These are phyloP conservation scores for Trissolcus japonicus DNA, from an alignment of 2,888 invertebrate species.

Conservation along the genomic window DNA sequence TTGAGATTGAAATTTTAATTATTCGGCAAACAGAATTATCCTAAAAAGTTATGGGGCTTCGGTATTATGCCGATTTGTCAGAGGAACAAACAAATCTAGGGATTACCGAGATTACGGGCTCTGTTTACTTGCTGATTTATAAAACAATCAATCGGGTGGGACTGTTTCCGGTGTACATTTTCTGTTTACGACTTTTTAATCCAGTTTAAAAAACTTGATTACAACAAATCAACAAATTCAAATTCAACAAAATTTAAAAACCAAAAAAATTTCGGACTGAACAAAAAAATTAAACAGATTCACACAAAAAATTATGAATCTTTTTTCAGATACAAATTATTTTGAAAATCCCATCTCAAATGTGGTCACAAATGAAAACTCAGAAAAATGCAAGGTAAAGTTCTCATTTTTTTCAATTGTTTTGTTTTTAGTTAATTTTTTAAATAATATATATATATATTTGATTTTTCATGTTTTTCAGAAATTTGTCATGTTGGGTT, in stretches of 20 bases:
- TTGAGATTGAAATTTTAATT: too few relatives aligned
- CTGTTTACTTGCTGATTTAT: slow-evolving; percentile 49
- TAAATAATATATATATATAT: too few relatives aligned
- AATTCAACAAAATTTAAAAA: neutral
- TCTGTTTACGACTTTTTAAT: slow-evolving; percentile 10
- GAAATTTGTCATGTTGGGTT: slow-evolving; percentile 53
- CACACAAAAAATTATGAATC: too few relatives aligned
- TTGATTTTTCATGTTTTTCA: slow-evolving; percentile 19
- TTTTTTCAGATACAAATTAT: too few relatives aligned
- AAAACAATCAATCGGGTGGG: slow-evolving; percentile 52
- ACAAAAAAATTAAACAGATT: too few relatives aligned
- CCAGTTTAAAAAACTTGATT: neutral
- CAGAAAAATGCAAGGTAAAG: slow-evolving; percentile 44
- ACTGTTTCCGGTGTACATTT: slow-evolving; percentile 42
- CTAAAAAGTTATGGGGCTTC: too few relatives aligned
- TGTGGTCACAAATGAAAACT: too few relatives aligned
- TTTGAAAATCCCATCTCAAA: too few relatives aligned
- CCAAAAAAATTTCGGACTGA: neutral
- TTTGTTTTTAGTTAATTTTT: neutral
- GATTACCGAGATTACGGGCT: slow-evolving; percentile 29
- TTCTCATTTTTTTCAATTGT: neutral
- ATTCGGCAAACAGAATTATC: too few relatives aligned
- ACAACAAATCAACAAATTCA: neutral
- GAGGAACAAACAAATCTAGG: slow-evolving; percentile 43
- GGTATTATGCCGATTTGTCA: slow-evolving; percentile 32